Evolutionary conservation across 2,113 vertebrate species (phyloP).

Genomic region (Dasyprocta punctata): DNA sequence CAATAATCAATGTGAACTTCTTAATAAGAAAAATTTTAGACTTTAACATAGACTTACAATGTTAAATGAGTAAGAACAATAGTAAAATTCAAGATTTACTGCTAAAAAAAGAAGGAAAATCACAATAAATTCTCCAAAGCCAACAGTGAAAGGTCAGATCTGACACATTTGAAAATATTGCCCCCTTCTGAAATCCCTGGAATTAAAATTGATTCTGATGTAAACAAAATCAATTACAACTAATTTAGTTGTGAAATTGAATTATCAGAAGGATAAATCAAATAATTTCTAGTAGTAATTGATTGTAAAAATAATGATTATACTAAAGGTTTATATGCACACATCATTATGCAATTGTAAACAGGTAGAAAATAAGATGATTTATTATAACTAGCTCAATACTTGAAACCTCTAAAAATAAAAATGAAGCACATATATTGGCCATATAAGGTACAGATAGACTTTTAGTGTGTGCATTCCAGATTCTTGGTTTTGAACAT

Average conservation of each 20-base stretch:
- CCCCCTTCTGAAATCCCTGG: not conserved
- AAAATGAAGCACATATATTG: not conserved
- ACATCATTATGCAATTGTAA: not conserved
- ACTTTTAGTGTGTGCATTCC: not conserved
- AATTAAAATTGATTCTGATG: conserved; percentile 47
- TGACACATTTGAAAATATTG: conserved; percentile 32
- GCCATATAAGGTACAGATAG: not conserved
- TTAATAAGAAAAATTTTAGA: not conserved
- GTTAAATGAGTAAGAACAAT: not conserved
- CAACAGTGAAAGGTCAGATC: conserved; percentile 27
- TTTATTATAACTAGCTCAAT: not conserved
- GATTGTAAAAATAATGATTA: conserved; percentile 30
- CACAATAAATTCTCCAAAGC: not conserved
- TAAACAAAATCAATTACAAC: conserved; percentile 59
- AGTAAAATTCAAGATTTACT: not conserved
- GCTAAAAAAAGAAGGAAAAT: not conserved
- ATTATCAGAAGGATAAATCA: conserved; percentile 51
- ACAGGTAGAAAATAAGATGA: not conserved
- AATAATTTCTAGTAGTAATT: conserved; percentile 6
- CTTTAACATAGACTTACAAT: not conserved
- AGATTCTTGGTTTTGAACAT: not conserved
- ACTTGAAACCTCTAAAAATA: not conserved
- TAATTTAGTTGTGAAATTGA: conserved; percentile 47
- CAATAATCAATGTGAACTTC: not conserved
- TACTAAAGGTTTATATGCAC: not conserved